Evolutionary conservation across 2,113 vertebrate genomes (phyloP), one percentile per base, ranked within the genome.

Genomic region (Phocoena sinus): DNA sequence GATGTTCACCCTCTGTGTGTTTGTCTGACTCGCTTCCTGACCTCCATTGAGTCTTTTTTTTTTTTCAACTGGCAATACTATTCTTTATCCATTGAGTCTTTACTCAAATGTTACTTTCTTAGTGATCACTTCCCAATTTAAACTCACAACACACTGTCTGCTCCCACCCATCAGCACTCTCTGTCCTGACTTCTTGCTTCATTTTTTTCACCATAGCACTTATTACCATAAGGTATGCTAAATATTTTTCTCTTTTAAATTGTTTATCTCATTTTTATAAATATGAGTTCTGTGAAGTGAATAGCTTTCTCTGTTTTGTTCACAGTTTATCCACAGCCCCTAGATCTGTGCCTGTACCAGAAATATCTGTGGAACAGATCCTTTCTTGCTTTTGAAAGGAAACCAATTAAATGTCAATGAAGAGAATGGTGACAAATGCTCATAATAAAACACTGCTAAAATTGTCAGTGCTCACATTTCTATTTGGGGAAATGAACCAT

Each of bases 381-480:
- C 58, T 73, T 91, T 96, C 62, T 31, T 92, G 63, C 50, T 93
- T 96, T 94, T 91, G 86, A 96, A 97, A 97, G 77, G 85, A 97
- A 97, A 94, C 41, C 89, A 95, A 87, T 73, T 89, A 95, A 95
- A 97, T 92, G 83, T 93, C 82, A 92, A 82, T 33, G 90, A 97
- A 79, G 85, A 97, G 86, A 97, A 90, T 67, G 47, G 63, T 92
- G 73, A 84, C 63, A 96, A 93, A 60, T n/a, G 70, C 31, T 91
- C 83, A 92, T 87, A 92, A 96, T 96, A 96, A 95, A 98, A 94
- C 67, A 74, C 50, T 92, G 74, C 94, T 97, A 97, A 98, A 97
- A 87, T 88, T 95, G 50, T 87, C 92, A 92, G 25, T 83, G 65
- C 53, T 97, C 28, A 94, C 28, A 95, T 88, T 89, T 91, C 90